A percentile compares a stretch with the other conserved stretches of the same genome.
These are phyloP conservation scores for Caradrina kadenii DNA, from an alignment of 2,888 invertebrate genomes.

Conservation along the genomic window DNA sequence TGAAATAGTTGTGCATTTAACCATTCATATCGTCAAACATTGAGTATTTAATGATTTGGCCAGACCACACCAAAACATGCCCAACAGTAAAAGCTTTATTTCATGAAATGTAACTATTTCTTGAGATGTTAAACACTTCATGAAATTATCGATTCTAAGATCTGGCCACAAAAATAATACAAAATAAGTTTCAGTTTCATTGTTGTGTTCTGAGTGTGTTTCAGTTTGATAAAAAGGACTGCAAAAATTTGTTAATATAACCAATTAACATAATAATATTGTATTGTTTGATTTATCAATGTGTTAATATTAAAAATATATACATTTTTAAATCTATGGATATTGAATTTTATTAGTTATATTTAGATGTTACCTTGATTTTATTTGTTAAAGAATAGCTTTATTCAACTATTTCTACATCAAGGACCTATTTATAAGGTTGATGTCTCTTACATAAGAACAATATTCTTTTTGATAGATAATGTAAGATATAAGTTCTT, in stretches of 20 bases:
- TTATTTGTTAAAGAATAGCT: too few species aligned
- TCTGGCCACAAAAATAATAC: too few species aligned
- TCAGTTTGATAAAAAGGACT: background rate
- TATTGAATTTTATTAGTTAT: slow-evolving; percentile 7
- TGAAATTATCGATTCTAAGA: too few species aligned
- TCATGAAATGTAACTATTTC: too few species aligned
- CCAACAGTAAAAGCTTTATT: too few species aligned
- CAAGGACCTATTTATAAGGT: slow-evolving; percentile 19
- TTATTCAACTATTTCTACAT: background rate
- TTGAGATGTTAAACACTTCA: too few species aligned
- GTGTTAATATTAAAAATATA: background rate
- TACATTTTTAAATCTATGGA: background rate
- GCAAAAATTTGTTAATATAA: background rate
- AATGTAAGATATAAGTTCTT: slow-evolving; percentile 48
- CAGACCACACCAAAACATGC: too few species aligned
- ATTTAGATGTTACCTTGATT: slow-evolving; percentile 2
- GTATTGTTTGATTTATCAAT: background rate
- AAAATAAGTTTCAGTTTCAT: too few species aligned
- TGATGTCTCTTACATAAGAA: slow-evolving; percentile 53
- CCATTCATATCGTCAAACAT: too few species aligned
- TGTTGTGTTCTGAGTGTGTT: background rate
- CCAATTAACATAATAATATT: too few species aligned
- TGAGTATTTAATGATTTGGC: too few species aligned
- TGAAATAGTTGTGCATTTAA: too few species aligned
- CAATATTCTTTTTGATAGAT: slow-evolving; percentile 35